Evolutionary conservation across 2,888 invertebrate species (phyloP).

Genomic region (Torymus tubicola): DNA sequence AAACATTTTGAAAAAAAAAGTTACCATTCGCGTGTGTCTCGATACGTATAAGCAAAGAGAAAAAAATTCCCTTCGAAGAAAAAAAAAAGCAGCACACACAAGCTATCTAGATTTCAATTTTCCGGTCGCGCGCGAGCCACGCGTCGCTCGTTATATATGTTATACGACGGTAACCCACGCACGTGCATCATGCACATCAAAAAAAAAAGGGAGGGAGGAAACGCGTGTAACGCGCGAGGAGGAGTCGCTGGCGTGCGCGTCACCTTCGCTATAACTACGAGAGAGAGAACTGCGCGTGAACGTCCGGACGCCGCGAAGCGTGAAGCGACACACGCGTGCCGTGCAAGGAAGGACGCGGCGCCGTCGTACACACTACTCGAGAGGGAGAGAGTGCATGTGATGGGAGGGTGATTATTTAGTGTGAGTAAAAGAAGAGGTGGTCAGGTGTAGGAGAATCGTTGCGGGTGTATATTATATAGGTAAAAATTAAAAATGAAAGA

Average conservation of each 20-base stretch:
- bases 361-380: background rate
- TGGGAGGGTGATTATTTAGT: background rate
- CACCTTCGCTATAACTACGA: constrained; percentile 22
- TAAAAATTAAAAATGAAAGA: too few relatives aligned
- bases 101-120: background rate
- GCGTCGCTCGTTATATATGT: background rate
- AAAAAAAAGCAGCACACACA: background rate
- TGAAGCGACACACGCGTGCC: constrained; percentile 71
- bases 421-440: too few relatives aligned
- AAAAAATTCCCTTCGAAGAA: too few relatives aligned
- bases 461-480: too few relatives aligned
- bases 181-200: background rate
- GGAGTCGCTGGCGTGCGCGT: constrained; percentile 32
- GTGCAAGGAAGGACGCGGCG: constrained; percentile 26
- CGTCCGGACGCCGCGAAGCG: constrained; percentile 67
- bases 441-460: too few relatives aligned
- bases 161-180: background rate
- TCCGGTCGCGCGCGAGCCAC: constrained; percentile 1
- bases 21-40: background rate
- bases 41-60: too few relatives aligned
- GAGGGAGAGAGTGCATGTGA: background rate
- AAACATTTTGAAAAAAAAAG: background rate
- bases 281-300: constrained; percentile 61
- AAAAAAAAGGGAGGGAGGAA: constrained; percentile 47
- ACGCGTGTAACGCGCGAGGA: constrained; percentile 47